These are phyloP conservation scores for Vireo altiloquus DNA, from an alignment of 2,113 vertebrate genomes.

Conservation along the genomic window DNA sequence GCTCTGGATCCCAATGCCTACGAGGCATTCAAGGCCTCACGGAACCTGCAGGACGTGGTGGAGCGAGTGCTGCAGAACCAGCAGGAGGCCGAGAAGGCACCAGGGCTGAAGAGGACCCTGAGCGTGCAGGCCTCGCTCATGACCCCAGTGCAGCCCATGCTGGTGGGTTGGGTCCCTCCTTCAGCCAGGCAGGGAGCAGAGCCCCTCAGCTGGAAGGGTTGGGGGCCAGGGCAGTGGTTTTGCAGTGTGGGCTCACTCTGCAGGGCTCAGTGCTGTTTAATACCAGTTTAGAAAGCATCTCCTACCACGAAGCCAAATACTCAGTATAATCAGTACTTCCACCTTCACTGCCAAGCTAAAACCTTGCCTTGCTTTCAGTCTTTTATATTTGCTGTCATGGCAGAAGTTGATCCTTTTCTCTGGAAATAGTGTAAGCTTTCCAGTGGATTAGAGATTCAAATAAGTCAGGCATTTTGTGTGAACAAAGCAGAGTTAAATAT, in stretches of 20 bases:
- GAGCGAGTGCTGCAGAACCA: slow-evolving; percentile 90
- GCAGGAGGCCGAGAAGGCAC: slow-evolving; percentile 80
- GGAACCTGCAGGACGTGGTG: slow-evolving; percentile 92
- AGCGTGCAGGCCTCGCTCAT: slow-evolving; percentile 89
- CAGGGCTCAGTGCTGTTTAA: neutral
- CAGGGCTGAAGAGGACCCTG: slow-evolving; percentile 80
- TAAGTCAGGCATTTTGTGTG: neutral
- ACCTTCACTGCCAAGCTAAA: neutral
- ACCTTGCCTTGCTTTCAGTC: neutral
- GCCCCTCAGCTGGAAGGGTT: neutral
- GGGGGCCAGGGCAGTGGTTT: neutral
- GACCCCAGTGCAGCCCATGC: slow-evolving; percentile 98
- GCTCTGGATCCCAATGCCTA: slow-evolving; percentile 95
- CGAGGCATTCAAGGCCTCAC: slow-evolving; percentile 95
- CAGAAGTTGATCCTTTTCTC: neutral
- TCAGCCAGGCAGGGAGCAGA: neutral
- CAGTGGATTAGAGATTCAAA: neutral
- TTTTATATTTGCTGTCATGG: neutral
- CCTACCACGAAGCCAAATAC: neutral
- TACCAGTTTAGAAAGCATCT: neutral
- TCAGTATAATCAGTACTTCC: neutral
- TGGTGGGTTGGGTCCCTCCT: slow-evolving; percentile 73
- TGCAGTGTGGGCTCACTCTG: too few species aligned
- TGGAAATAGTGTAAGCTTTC: neutral
- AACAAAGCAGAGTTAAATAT: neutral